Percentiles rank a stretch among this genome's conserved stretches.
Conservation (phyloP, 2,888 invertebrate species). For the Pristionchus entomophagus region DNA sequence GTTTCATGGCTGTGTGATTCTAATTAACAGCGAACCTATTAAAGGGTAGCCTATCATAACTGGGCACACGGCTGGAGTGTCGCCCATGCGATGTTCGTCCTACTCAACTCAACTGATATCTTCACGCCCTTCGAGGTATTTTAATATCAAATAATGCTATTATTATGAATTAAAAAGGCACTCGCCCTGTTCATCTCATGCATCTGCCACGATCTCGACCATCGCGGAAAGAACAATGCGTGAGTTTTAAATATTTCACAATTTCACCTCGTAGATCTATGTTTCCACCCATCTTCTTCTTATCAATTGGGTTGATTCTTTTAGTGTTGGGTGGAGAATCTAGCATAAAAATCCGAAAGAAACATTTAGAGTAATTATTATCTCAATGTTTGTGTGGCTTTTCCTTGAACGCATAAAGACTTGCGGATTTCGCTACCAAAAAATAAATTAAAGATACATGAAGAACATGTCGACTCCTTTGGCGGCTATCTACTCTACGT, state of each 20-base stretch:
- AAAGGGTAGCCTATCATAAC: conserved; percentile 84
- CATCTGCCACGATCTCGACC: conserved; percentile 89
- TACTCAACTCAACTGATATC: conserved; percentile 63
- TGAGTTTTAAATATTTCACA: background rate
- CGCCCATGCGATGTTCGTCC: conserved; percentile 84
- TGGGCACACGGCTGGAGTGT: conserved; percentile 91
- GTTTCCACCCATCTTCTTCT: too few species aligned
- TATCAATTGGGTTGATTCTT: too few species aligned
- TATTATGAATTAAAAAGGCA: conserved; percentile 79
- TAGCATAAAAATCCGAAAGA: too few species aligned
- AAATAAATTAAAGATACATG: conserved; percentile 81
- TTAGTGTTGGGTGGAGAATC: too few species aligned
- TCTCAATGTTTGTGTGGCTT: too few species aligned
- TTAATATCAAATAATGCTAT: background rate
- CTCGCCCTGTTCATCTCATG: conserved; percentile 87
- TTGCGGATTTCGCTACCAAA: too few species aligned
- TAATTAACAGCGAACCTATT: too few species aligned
- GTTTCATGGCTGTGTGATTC: too few species aligned
- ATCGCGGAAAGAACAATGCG: conserved; percentile 87
- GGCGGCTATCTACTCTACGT: conserved; percentile 88
- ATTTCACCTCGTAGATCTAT: background rate
- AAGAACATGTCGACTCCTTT: conserved; percentile 87
- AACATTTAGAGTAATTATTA: too few species aligned
- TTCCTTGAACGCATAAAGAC: too few species aligned
- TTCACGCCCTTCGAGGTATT: conserved; percentile 71